These are phyloP conservation scores for Penaeus monodon DNA, from an alignment of 2,888 invertebrate species.

Conservation along the genomic window DNA sequence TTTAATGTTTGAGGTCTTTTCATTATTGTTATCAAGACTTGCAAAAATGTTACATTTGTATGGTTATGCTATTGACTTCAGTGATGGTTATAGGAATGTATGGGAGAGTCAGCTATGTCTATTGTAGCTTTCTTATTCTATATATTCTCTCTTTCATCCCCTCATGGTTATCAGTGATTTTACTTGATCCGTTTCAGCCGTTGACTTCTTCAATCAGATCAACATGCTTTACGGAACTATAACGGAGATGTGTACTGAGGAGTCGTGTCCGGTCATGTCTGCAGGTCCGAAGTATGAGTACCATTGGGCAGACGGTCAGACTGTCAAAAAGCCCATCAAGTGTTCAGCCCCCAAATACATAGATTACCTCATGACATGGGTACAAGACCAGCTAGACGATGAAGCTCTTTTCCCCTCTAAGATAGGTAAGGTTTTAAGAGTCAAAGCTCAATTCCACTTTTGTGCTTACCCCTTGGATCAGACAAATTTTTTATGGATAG, in stretches of 20 bases:
- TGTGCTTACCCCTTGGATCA: not conserved
- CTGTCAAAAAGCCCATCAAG: conserved; percentile 98
- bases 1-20: too few species aligned
- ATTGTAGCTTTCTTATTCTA: not conserved
- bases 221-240: conserved; percentile 99
- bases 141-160: not conserved
- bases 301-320: conserved; percentile 99
- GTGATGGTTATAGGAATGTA: not conserved
- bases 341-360: conserved; percentile 99
- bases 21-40: too few species aligned
- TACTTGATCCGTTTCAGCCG: conserved; percentile 78
- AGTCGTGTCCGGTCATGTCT: conserved; percentile 97
- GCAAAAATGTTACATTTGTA: too few species aligned
- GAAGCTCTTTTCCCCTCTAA: conserved; percentile 98
- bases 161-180: not conserved
- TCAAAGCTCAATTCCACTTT: not conserved
- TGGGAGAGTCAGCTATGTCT: not conserved
- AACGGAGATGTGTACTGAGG: conserved; percentile 99
- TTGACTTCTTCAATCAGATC: conserved; percentile 99
- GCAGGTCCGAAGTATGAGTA: conserved; percentile 99
- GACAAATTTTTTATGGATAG: not conserved
- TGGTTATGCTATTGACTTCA: too few species aligned
- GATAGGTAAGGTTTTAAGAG: conserved; percentile 77
- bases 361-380: conserved; percentile 99
- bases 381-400: conserved; percentile 98